These are phyloP conservation scores for Zonitis immaculata DNA, from an alignment of 2,888 invertebrate genomes.

Conservation along the genomic window DNA sequence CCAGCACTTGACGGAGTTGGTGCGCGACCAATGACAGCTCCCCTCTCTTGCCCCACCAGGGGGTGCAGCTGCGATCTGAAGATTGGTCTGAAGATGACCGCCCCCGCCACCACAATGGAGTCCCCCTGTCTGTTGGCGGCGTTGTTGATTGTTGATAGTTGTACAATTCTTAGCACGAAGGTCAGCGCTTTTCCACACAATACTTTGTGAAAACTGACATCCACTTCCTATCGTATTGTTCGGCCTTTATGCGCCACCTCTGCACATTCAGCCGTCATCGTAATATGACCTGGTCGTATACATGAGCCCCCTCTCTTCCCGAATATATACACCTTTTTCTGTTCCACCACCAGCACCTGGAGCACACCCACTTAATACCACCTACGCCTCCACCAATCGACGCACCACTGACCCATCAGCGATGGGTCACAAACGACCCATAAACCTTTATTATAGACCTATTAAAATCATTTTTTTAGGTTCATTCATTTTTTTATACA, in stretches of 20 bases:
- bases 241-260: conserved; percentile 15
- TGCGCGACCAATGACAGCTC: conserved; percentile 41
- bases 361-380: neutral
- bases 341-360: neutral
- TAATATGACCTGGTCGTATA: conserved; percentile 14
- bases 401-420: conserved; percentile 1
- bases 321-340: neutral
- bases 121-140: conserved; percentile 17
- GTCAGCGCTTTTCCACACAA: conserved; percentile 20
- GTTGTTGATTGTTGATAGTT: conserved; percentile 4
- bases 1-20: conserved; percentile 34
- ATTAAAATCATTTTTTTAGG: neutral
- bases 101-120: conserved; percentile 32
- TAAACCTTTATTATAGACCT: neutral
- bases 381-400: conserved; percentile 8
- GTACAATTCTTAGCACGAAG: conserved; percentile 16
- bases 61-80: conserved; percentile 41
- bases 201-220: conserved; percentile 26
- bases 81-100: conserved; percentile 38
- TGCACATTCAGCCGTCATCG: conserved; percentile 22
- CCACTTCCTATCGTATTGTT: conserved; percentile 22
- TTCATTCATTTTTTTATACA: neutral
- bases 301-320: neutral
- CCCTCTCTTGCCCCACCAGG: conserved; percentile 43
- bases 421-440: neutral